These are phyloP conservation scores for Bellardia pandia DNA, from an alignment of 2,888 invertebrate genomes.

Conservation along the genomic window DNA sequence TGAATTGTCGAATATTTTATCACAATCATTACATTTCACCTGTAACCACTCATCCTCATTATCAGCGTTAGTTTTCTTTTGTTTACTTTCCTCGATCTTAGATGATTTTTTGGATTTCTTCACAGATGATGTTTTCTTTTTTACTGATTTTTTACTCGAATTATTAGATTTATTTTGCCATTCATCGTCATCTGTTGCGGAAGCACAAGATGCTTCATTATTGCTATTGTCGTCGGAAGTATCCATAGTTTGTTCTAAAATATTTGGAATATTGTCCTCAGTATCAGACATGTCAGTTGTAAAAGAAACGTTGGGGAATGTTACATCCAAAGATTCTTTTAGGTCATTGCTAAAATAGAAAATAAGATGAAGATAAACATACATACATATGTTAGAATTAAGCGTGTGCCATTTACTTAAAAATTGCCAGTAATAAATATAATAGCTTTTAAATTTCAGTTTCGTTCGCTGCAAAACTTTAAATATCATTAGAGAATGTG, in stretches of 20 bases:
- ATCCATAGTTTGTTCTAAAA: constrained; percentile 8
- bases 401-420: too few species aligned
- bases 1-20: constrained; percentile 64
- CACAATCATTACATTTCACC: constrained; percentile 68
- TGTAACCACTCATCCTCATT: constrained; percentile 61
- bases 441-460: too few species aligned
- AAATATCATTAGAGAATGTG: too few species aligned
- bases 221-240: constrained; percentile 16
- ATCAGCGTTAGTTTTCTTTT: not conserved
- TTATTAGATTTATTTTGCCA: constrained; percentile 41
- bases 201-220: not conserved
- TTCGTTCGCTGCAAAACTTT: too few species aligned
- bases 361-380: not conserved
- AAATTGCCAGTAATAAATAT: too few species aligned
- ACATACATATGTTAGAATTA: too few species aligned
- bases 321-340: constrained; percentile 25
- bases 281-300: constrained; percentile 3
- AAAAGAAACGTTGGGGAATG: constrained; percentile 2
- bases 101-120: constrained; percentile 21
- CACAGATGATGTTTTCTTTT: constrained; percentile 30
- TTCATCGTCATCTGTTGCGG: constrained; percentile 39
- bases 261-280: constrained; percentile 22
- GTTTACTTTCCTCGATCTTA: not conserved
- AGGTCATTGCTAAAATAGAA: constrained; percentile 28
- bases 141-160: constrained; percentile 11